phyloP scores from a whole-genome alignment of 1,140 invertebrate species.

The Harlomillsia oculata region DNA sequence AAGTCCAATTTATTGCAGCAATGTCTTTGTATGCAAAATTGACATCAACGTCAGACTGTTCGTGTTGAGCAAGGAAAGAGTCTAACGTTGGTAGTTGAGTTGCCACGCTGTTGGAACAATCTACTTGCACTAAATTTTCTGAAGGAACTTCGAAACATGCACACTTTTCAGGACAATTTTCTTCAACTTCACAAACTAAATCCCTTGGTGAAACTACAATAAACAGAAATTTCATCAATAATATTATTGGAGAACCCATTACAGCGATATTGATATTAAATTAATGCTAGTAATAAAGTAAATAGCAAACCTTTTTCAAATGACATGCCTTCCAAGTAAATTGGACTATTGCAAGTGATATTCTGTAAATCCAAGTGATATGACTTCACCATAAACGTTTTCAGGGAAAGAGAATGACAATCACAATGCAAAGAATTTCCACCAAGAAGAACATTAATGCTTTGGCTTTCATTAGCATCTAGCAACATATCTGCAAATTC shows the following conservation, averaged over 20 bases:
- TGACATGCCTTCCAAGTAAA: constrained; percentile 8
- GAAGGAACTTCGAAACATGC: constrained; percentile 24
- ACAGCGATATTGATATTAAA: too few relatives aligned
- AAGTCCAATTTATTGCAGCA: background rate
- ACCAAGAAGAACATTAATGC: constrained; percentile 13
- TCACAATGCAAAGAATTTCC: constrained; percentile 32
- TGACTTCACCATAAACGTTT: constrained; percentile 15
- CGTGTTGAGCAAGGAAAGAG: background rate
- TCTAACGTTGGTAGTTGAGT: background rate
- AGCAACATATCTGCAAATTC: constrained; percentile 23
- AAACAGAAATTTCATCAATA: background rate
- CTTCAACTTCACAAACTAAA: constrained; percentile 15
- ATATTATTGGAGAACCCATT: background rate
- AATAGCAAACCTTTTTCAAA: background rate
- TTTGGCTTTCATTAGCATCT: constrained; percentile 17
- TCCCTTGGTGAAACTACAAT: constrained; percentile 6
- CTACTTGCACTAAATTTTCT: constrained; percentile 17
- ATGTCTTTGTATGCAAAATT: constrained; percentile 3
- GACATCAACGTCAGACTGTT: constrained; percentile 9
- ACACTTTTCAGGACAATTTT: constrained; percentile 25
- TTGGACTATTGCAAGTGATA: constrained; percentile 21
- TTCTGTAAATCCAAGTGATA: constrained; percentile 17
- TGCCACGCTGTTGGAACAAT: constrained; percentile 5
- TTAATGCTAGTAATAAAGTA: background rate
- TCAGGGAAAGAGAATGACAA: constrained; percentile 22